Percentiles rank a stretch among this genome's conserved stretches.
Evolutionary conservation across 2,888 invertebrate species (phyloP).

Genomic region (Troides aeacus): DNA sequence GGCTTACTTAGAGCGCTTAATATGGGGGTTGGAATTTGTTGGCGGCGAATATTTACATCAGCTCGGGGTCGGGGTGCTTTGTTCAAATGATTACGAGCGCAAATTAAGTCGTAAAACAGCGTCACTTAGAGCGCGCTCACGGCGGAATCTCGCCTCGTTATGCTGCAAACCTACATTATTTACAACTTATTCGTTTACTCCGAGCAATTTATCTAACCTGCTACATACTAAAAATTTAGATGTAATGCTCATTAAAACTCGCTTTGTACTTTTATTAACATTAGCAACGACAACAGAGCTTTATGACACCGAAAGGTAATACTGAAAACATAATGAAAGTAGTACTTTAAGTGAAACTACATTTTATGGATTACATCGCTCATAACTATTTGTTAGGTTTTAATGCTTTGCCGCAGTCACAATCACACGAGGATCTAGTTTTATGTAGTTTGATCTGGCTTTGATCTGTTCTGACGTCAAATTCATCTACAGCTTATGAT

Average conservation of each 20-base stretch:
- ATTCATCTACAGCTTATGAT: no score
- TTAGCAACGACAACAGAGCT: no score
- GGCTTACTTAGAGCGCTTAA: neutral
- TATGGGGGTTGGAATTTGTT: slow-evolving; percentile 12
- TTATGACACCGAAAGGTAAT: no score
- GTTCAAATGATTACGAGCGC: slow-evolving; percentile 75
- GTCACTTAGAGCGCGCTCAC: slow-evolving; percentile 66
- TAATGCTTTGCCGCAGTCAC: no score
- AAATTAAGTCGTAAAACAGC: slow-evolving; percentile 77
- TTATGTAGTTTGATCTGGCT: no score
- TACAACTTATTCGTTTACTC: slow-evolving; percentile 14
- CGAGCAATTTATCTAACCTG: slow-evolving; percentile 14
- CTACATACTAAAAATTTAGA: neutral
- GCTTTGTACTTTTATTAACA: neutral
- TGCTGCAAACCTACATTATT: slow-evolving; percentile 11
- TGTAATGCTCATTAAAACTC: neutral
- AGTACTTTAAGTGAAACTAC: no score
- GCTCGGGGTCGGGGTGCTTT: slow-evolving; percentile 47
- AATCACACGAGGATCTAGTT: no score
- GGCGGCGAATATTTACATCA: slow-evolving; percentile 13
- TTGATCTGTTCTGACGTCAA: no score
- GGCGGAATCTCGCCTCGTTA: slow-evolving; percentile 19
- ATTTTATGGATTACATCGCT: no score
- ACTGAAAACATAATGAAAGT: no score
- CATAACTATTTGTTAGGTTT: no score